These are phyloP conservation scores for Drosophila nr. perissopoda DNA, from an alignment of 2,888 invertebrate genomes.

Conservation along the genomic window DNA sequence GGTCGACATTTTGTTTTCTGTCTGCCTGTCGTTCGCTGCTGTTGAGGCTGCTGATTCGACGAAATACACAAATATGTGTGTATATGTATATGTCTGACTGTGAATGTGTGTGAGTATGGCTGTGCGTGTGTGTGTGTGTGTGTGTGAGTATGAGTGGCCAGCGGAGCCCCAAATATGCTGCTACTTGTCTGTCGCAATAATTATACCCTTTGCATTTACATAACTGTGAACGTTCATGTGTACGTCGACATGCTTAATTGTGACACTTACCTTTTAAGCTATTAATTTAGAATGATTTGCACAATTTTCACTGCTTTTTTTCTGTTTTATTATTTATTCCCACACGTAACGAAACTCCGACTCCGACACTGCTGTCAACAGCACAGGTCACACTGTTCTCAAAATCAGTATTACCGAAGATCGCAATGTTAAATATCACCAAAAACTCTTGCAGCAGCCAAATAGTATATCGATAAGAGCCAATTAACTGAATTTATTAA, in stretches of 20 bases:
- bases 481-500: not conserved
- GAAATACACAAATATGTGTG: constrained; percentile 49
- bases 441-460: not conserved
- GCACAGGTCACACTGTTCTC: constrained; percentile 53
- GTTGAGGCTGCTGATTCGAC: constrained; percentile 65
- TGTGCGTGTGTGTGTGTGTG: constrained; percentile 43
- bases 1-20: constrained; percentile 82
- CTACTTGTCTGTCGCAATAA: constrained; percentile 15
- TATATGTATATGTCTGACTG: constrained; percentile 32
- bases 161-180: constrained; percentile 57
- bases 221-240: constrained; percentile 4
- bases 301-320: constrained; percentile 59
- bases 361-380: constrained; percentile 58
- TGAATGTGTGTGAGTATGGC: constrained; percentile 2
- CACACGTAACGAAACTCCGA: constrained; percentile 70
- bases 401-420: constrained; percentile 38
- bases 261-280: constrained; percentile 61
- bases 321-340: constrained; percentile 35
- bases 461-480: constrained; percentile 13
- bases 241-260: constrained; percentile 3
- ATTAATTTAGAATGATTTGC: constrained; percentile 50
- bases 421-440: constrained; percentile 1
- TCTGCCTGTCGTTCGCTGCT: constrained; percentile 59
- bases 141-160: constrained; percentile 56
- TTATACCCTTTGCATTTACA: constrained; percentile 20